Conservation (phyloP, 2,797 vertebrate species). For the Pygocentrus nattereri region DNA sequence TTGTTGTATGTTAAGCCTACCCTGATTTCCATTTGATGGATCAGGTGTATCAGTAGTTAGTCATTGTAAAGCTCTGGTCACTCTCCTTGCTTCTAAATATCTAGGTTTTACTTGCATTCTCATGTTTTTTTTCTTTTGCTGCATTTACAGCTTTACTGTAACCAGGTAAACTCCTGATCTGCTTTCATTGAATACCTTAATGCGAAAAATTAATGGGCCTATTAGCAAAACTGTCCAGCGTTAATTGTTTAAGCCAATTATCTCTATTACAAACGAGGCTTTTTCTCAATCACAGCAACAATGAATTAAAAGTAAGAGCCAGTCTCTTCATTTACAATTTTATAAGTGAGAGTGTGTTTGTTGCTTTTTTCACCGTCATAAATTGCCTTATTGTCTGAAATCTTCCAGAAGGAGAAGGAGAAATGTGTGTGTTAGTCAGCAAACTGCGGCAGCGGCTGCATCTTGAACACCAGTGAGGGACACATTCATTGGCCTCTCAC, state of each 20-base stretch:
- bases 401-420: conserved; percentile 16
- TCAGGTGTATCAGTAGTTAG: neutral
- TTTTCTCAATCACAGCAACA: neutral
- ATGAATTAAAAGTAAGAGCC: neutral
- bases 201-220: too few relatives aligned
- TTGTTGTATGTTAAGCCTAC: neutral
- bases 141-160: neutral
- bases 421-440: conserved; percentile 24
- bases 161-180: neutral
- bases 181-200: too few relatives aligned
- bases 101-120: too few relatives aligned
- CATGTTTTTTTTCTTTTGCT: neutral
- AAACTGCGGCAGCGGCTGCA: conserved; percentile 34
- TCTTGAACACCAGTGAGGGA: conserved; percentile 50
- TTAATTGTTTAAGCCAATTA: neutral
- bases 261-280: neutral
- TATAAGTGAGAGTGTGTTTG: neutral
- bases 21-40: neutral
- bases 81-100: too few relatives aligned
- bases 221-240: neutral
- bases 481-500: conserved; percentile 51
- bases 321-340: neutral
- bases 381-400: conserved; percentile 25
- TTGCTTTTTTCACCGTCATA: neutral
- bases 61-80: too few relatives aligned